These are phyloP conservation scores for Tholera decimalis DNA, from an alignment of 2,888 invertebrate genomes.

Conservation along the genomic window DNA sequence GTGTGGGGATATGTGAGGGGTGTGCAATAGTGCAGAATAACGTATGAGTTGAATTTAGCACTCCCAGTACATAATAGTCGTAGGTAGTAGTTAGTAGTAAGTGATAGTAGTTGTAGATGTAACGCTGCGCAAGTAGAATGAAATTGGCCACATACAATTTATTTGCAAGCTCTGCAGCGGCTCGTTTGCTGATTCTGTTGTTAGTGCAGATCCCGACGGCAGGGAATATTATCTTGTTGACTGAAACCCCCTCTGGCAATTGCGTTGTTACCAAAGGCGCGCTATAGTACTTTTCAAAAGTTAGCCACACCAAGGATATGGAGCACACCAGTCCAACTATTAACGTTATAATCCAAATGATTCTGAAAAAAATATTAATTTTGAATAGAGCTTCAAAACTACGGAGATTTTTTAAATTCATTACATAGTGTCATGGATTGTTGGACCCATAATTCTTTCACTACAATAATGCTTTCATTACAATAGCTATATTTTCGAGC, in stretches of 20 bases:
- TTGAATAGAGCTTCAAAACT: too few relatives aligned
- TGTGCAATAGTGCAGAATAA: too few relatives aligned
- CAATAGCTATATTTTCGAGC: too few relatives aligned
- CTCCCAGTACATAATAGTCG: too few relatives aligned
- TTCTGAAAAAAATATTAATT: constrained; percentile 70
- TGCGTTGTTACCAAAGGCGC: constrained; percentile 86
- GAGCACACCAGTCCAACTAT: constrained; percentile 83
- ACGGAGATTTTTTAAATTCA: too few relatives aligned
- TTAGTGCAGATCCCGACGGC: constrained; percentile 88
- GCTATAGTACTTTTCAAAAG: constrained; percentile 82
- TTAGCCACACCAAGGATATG: constrained; percentile 82
- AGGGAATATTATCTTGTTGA: constrained; percentile 87
- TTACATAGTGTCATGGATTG: too few relatives aligned
- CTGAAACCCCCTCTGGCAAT: constrained; percentile 85
- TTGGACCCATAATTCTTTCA: too few relatives aligned
- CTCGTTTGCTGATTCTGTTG: constrained; percentile 87
- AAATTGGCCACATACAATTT: constrained; percentile 71
- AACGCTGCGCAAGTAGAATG: not conserved
- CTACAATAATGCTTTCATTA: too few relatives aligned
- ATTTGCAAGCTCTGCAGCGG: constrained; percentile 79
- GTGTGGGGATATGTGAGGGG: too few relatives aligned
- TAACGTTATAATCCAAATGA: constrained; percentile 84
- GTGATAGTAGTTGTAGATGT: too few relatives aligned
- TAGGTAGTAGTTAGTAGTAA: too few relatives aligned
- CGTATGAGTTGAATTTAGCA: too few relatives aligned